Conservation (phyloP, 2,797 vertebrate species). For the Arrhamphus sclerolepis region DNA sequence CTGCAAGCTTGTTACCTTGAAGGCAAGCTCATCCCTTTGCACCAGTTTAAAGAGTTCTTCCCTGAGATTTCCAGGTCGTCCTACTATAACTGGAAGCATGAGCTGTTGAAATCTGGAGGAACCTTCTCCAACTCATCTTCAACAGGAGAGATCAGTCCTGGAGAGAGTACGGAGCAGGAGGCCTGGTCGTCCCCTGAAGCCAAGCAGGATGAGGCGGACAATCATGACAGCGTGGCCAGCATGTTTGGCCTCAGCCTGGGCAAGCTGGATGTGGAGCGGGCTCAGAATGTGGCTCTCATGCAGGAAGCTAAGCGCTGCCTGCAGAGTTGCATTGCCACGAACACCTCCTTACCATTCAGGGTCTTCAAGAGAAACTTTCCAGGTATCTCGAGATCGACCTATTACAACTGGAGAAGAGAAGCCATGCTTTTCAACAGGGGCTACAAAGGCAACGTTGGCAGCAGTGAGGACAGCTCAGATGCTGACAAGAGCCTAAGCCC, state of each 20-base stretch:
- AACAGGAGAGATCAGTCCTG: slow-evolving; percentile 74
- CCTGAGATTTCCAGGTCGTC: slow-evolving; percentile 94
- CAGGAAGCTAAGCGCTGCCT: slow-evolving; percentile 91
- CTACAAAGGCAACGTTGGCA: slow-evolving; percentile 71
- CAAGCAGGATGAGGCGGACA: slow-evolving; percentile 59
- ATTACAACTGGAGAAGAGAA: slow-evolving; percentile 97
- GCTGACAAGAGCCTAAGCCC: slow-evolving; percentile 75
- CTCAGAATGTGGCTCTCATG: slow-evolving; percentile 84
- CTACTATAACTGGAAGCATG: slow-evolving; percentile 96
- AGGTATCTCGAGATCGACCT: slow-evolving; percentile 93
- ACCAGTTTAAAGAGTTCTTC: slow-evolving; percentile 91
- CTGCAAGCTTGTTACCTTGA: slow-evolving; percentile 89
- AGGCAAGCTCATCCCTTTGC: slow-evolving; percentile 88
- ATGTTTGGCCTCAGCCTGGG: slow-evolving; percentile 70
- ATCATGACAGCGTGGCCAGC: slow-evolving; percentile 65
- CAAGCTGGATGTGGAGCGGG: slow-evolving; percentile 69
- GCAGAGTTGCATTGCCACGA: slow-evolving; percentile 90
- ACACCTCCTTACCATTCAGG: slow-evolving; percentile 88
- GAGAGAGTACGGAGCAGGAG: slow-evolving; percentile 78
- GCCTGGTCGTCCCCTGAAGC: slow-evolving; percentile 80
- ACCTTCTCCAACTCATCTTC: slow-evolving; percentile 70
- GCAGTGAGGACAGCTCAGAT: slow-evolving; percentile 76
- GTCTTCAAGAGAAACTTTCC: slow-evolving; percentile 93
- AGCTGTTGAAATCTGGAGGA: slow-evolving; percentile 82
- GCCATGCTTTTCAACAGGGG: slow-evolving; percentile 80